Conservation (phyloP, 2,797 vertebrate species). For the Pseudopleuronectes americanus region DNA sequence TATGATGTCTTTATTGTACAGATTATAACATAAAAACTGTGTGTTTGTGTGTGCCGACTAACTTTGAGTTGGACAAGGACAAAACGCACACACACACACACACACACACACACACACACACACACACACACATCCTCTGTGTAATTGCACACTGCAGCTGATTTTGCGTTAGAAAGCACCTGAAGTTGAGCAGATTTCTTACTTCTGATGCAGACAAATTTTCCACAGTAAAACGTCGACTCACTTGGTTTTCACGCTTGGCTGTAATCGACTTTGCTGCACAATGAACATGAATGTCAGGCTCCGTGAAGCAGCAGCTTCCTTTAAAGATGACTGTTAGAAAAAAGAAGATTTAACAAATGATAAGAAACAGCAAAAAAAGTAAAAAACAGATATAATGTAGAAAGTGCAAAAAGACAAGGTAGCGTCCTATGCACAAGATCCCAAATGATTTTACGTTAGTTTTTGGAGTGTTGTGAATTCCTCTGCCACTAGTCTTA, state of each 20-base stretch:
- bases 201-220: constrained; percentile 33
- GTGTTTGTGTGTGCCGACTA: neutral
- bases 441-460: neutral
- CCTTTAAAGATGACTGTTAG: neutral
- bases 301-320: constrained; percentile 1
- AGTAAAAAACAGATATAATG: neutral
- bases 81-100: constrained; percentile 1
- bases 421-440: neutral
- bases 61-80: constrained; percentile 7
- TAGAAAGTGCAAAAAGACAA: neutral
- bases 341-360: neutral
- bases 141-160: constrained; percentile 9
- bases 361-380: neutral
- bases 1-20: neutral
- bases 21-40: neutral
- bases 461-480: constrained; percentile 5
- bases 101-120: neutral
- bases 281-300: constrained; percentile 7
- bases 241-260: constrained; percentile 34
- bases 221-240: constrained; percentile 28
- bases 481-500: neutral
- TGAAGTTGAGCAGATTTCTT: constrained; percentile 34
- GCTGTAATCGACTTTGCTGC: constrained; percentile 39
- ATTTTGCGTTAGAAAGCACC: constrained; percentile 27
- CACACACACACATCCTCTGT: neutral